Conservation (phyloP, 2,113 vertebrate genomes). For the Microtus oregoni region DNA sequence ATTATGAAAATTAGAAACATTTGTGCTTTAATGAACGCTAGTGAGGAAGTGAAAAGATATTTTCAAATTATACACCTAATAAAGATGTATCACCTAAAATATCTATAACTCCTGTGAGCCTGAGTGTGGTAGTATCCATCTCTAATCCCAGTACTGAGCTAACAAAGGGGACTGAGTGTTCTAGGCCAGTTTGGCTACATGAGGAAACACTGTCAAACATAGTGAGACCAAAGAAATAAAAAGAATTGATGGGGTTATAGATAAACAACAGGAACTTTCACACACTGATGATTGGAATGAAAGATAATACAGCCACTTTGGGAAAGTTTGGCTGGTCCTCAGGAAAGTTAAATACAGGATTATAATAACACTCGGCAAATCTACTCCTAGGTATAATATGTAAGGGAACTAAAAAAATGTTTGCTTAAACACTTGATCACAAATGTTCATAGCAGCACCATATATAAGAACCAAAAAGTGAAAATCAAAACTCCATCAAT, state of each 20-base stretch:
- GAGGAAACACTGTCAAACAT: not conserved
- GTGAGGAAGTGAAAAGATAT: constrained; percentile 59
- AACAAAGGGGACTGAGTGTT: not conserved
- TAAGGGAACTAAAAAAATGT: not conserved
- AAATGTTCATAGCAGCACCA: not conserved
- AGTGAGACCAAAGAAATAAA: not conserved
- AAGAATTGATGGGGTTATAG: not conserved
- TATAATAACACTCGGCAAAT: not conserved
- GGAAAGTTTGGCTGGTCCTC: not conserved
- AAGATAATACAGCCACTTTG: not conserved
- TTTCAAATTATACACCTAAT: constrained; percentile 18
- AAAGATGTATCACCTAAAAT: constrained; percentile 22
- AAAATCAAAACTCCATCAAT: not conserved
- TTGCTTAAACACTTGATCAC: not conserved
- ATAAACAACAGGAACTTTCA: not conserved
- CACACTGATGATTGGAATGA: not conserved
- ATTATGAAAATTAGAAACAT: constrained; percentile 46
- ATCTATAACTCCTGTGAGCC: not conserved
- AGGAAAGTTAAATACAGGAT: constrained; percentile 15
- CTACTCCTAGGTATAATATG: not conserved
- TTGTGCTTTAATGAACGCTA: not conserved
- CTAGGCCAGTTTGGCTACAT: not conserved
- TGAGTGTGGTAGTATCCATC: no score
- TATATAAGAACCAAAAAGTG: constrained; percentile 18
- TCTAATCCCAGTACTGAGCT: not conserved